Percentiles rank a stretch among this genome's conserved stretches.
Conservation (phyloP, 2,888 invertebrate genomes). For the Aphelenchoides bicaudatus region DNA sequence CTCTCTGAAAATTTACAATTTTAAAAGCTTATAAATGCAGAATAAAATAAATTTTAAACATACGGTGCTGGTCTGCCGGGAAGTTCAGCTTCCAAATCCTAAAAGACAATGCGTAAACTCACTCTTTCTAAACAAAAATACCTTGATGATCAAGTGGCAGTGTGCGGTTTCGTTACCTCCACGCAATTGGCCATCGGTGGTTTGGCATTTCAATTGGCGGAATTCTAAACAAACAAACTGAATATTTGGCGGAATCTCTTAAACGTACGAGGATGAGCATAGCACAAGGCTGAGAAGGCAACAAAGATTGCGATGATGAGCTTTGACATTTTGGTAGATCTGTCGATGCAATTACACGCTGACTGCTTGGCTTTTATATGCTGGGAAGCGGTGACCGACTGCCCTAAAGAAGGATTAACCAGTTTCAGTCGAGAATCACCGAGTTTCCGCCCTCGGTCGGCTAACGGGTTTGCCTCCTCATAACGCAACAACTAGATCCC, state of each 20-base stretch:
- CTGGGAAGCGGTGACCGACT: constrained; percentile 1
- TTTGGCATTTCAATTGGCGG: constrained; percentile 54
- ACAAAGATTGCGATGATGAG: constrained; percentile 18
- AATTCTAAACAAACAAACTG: constrained; percentile 41
- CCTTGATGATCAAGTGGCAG: constrained; percentile 54
- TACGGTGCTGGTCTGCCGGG: constrained; percentile 51
- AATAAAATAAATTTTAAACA: too few species aligned
- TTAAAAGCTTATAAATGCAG: too few species aligned
- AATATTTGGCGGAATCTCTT: background rate
- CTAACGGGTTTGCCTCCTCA: background rate
- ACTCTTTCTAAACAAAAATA: background rate
- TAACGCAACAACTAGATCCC: background rate
- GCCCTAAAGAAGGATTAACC: background rate
- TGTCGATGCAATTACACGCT: background rate
- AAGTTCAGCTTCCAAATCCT: constrained; percentile 42
- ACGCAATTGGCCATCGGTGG: constrained; percentile 51
- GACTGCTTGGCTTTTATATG: constrained; percentile 4
- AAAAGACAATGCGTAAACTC: background rate
- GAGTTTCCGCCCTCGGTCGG: background rate
- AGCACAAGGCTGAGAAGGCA: constrained; percentile 26
- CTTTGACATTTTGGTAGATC: constrained; percentile 6
- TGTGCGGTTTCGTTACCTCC: constrained; percentile 46
- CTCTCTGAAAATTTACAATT: too few species aligned
- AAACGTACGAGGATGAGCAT: constrained; percentile 34
- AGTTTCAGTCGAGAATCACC: background rate